Percentiles rank a stretch among this genome's conserved stretches.
These are phyloP conservation scores for Alligator sinensis DNA, from an alignment of 2,113 vertebrate genomes.

Conservation along the genomic window DNA sequence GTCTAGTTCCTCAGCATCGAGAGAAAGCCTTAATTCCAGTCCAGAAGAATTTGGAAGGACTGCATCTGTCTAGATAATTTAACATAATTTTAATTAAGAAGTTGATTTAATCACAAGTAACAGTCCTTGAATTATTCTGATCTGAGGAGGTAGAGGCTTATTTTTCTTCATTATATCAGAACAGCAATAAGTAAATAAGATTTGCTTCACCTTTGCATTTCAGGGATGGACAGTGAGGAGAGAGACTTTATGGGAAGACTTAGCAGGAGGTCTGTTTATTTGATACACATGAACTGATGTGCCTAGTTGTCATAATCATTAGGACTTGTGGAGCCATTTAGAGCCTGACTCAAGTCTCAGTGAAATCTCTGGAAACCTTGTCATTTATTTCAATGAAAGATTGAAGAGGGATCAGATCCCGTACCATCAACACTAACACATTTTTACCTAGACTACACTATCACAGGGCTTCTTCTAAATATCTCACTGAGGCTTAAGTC, in stretches of 20 bases:
- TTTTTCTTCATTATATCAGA: background rate
- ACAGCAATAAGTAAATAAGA: background rate
- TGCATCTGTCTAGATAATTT: background rate
- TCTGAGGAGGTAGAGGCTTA: background rate
- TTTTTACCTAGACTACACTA: background rate
- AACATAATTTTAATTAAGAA: background rate
- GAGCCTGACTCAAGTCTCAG: background rate
- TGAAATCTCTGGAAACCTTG: background rate
- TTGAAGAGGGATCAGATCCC: background rate
- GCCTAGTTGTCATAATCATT: background rate
- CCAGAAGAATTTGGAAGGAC: background rate
- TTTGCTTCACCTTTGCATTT: background rate
- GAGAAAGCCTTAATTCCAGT: background rate
- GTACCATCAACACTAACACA: background rate
- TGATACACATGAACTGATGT: background rate
- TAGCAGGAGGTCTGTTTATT: background rate
- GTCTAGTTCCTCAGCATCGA: background rate
- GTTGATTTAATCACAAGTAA: background rate
- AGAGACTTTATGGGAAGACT: background rate
- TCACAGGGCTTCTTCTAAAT: background rate
- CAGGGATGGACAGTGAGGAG: background rate
- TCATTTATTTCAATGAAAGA: background rate
- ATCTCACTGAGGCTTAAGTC: background rate
- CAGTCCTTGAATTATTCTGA: background rate
- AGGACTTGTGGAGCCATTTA: slow-evolving; percentile 13